Conservation (phyloP, 2,797 vertebrate species). For the Alauda arvensis region DNA sequence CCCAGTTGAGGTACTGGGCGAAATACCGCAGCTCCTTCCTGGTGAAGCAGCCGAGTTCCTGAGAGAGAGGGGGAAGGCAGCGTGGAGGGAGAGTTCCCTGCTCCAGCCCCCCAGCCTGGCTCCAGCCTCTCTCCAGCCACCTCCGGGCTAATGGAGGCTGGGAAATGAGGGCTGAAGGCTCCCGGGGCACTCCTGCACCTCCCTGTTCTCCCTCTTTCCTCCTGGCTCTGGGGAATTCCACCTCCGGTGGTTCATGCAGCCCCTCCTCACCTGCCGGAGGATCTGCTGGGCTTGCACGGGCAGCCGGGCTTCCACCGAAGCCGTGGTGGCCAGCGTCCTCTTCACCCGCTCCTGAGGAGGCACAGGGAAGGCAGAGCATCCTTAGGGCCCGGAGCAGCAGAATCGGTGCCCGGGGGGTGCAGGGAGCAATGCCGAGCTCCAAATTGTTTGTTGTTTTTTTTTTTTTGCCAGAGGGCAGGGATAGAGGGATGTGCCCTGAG, state of each 20-base stretch:
- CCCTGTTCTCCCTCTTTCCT: fast-evolving
- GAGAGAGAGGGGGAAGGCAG: neutral
- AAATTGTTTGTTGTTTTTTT: too few species aligned
- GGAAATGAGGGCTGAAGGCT: neutral
- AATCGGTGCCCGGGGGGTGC: neutral
- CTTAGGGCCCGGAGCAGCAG: neutral
- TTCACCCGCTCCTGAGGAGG: conserved; percentile 9
- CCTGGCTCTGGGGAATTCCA: neutral
- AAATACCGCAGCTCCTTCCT: conserved; percentile 66
- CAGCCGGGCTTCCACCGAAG: conserved; percentile 32
- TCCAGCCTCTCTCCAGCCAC: neutral
- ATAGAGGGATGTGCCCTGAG: neutral
- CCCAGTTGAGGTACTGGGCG: conserved; percentile 70
- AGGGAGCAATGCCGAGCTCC: neutral
- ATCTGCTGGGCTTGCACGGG: conserved; percentile 47
- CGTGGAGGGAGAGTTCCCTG: neutral
- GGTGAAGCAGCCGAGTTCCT: conserved; percentile 71
- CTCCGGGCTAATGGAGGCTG: neutral
- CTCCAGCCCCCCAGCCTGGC: neutral
- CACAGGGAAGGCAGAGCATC: neutral
- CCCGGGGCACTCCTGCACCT: fast-evolving
- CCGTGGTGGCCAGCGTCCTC: neutral
- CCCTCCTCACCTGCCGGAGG: conserved; percentile 62
- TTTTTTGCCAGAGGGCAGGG: neutral
- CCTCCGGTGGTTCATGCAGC: fast-evolving